Conservation (phyloP, 2,797 vertebrate genomes). For the Aeoliscus strigatus region DNA sequence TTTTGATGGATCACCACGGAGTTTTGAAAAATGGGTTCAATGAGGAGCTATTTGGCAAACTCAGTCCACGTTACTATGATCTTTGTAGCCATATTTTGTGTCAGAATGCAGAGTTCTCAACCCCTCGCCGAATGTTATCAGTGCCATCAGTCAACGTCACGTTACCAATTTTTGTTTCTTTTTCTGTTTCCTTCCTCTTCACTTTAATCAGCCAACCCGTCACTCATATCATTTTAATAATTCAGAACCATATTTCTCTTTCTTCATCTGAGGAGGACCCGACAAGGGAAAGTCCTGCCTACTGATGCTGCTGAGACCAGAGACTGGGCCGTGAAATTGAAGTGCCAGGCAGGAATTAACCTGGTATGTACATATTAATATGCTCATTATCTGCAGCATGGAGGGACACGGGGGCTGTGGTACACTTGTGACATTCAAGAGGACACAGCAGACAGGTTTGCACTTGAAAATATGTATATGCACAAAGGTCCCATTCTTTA, state of each 20-base stretch:
- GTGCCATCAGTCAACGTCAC: conserved; percentile 47
- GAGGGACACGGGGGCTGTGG: conserved; percentile 29
- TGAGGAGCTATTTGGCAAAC: conserved; percentile 41
- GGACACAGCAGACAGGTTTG: conserved; percentile 33
- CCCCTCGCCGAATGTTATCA: conserved; percentile 43
- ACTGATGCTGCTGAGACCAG: conserved; percentile 31
- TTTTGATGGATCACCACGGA: conserved; percentile 8
- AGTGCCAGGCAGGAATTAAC: conserved; percentile 57
- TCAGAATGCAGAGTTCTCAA: conserved; percentile 40
- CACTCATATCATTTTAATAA: conserved; percentile 67
- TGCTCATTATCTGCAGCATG: conserved; percentile 51
- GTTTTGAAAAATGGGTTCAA: conserved; percentile 14
- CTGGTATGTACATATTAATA: conserved; percentile 69
- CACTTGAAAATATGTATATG: conserved; percentile 4
- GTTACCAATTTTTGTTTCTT: conserved; percentile 38
- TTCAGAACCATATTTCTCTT: conserved; percentile 56
- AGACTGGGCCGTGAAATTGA: conserved; percentile 56
- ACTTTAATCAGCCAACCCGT: conserved; percentile 60
- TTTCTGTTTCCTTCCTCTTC: conserved; percentile 44
- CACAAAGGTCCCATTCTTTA: conserved; percentile 12
- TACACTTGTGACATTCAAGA: conserved; percentile 43
- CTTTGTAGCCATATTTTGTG: conserved; percentile 39
- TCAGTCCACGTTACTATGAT: conserved; percentile 33
- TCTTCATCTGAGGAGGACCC: conserved; percentile 44
- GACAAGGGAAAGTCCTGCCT: conserved; percentile 32